phyloP scores from a whole-genome alignment of 2,888 invertebrate genomes.

The Rotaria magnacalcarata region DNA sequence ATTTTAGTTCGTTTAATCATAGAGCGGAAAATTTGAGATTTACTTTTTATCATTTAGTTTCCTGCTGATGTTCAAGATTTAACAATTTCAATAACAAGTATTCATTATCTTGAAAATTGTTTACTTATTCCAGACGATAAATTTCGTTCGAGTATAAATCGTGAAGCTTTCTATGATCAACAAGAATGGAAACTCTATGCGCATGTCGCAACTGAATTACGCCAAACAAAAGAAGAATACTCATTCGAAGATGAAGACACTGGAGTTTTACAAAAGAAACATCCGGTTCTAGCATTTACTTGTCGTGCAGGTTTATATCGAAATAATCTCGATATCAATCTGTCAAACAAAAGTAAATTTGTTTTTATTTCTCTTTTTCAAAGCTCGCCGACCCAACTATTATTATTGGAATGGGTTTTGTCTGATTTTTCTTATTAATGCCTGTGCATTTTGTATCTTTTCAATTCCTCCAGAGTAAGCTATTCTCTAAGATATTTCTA shows the following conservation, averaged over 20 bases:
- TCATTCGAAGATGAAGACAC: not conserved
- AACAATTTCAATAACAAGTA: slow-evolving; percentile 37
- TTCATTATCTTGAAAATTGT: slow-evolving; percentile 48
- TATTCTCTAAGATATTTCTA: not conserved
- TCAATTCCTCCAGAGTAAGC: slow-evolving; percentile 36
- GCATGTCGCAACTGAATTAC: slow-evolving; percentile 48
- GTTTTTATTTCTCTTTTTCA: not conserved
- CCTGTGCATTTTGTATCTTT: slow-evolving; percentile 22
- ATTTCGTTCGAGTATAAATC: slow-evolving; percentile 40
- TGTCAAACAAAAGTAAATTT: not conserved
- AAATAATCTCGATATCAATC: not conserved
- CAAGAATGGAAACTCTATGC: slow-evolving; percentile 56
- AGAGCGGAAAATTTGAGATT: too few relatives aligned
- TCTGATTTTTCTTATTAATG: slow-evolving; percentile 23
- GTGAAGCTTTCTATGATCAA: slow-evolving; percentile 52
- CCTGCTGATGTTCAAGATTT: slow-evolving; percentile 45
- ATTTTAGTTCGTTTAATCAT: not conserved
- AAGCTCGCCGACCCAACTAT: slow-evolving; percentile 43
- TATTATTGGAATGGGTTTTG: slow-evolving; percentile 41
- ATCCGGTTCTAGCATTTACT: slow-evolving; percentile 52
- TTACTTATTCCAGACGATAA: slow-evolving; percentile 50
- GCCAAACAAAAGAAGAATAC: slow-evolving; percentile 47
- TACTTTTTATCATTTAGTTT: slow-evolving; percentile 44
- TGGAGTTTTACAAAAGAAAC: slow-evolving; percentile 49
- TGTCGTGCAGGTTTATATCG: slow-evolving; percentile 45